Conservation (phyloP, 2,113 vertebrate species). For the Pollachius pollachius region DNA sequence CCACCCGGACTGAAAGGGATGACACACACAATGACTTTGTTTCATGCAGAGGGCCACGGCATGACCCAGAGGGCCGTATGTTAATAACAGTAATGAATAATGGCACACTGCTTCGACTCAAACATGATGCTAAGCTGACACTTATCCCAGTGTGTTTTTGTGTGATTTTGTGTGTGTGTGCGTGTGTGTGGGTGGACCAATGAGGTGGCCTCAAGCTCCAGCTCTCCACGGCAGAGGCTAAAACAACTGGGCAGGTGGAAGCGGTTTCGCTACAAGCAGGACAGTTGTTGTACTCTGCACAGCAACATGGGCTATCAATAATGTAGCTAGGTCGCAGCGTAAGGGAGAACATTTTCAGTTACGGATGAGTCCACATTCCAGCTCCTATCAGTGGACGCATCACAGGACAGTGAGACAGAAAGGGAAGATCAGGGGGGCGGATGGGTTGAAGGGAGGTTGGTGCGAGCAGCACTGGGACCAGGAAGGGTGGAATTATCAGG, state of each 20-base stretch:
- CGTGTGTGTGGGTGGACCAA: constrained; percentile 27
- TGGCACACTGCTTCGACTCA: constrained; percentile 57
- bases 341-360: constrained; percentile 14
- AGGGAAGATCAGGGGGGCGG: constrained; percentile 4
- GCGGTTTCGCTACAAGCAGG: constrained; percentile 17
- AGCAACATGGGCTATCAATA: constrained; percentile 43
- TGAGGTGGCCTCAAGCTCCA: constrained; percentile 27
- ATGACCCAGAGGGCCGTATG: constrained; percentile 39
- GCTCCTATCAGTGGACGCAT: background rate
- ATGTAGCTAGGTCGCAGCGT: constrained; percentile 47
- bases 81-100: constrained; percentile 63
- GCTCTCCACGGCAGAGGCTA: constrained; percentile 29
- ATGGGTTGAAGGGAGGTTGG: constrained; percentile 17
- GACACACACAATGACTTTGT: constrained; percentile 57
- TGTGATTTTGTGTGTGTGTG: too few relatives aligned
- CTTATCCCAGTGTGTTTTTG: constrained; percentile 37
- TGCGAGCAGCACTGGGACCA: background rate
- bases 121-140: constrained; percentile 54
- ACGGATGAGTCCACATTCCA: constrained; percentile 17
- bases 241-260: constrained; percentile 36
- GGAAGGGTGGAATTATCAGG: too few relatives aligned
- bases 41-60: constrained; percentile 40
- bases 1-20: constrained; percentile 41
- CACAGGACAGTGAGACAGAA: background rate
- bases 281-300: constrained; percentile 28